Evolutionary conservation across 2,113 vertebrate species (phyloP).

Genomic region (Podocnemis expansa): DNA sequence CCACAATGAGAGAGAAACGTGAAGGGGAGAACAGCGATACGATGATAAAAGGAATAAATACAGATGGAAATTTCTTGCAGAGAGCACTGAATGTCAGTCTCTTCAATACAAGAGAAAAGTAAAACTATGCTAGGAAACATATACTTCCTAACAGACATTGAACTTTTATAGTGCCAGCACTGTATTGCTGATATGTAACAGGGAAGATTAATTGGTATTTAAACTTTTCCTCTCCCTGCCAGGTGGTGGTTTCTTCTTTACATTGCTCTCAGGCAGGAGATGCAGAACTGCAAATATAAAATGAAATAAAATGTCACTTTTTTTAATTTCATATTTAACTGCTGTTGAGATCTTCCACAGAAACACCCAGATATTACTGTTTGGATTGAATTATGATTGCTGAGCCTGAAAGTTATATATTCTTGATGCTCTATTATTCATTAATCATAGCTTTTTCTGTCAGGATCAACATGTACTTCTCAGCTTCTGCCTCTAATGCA

Average conservation of each 20-base stretch:
- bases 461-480: conserved; percentile 72
- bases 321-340: conserved; percentile 69
- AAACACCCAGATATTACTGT: conserved; percentile 51
- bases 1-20: background rate
- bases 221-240: background rate
- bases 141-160: background rate
- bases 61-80: background rate
- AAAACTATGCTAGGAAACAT: background rate
- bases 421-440: conserved; percentile 70
- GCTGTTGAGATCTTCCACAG: conserved; percentile 58
- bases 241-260: background rate
- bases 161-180: background rate
- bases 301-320: conserved; percentile 63
- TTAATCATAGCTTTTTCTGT: conserved; percentile 70
- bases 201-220: conserved; percentile 25
- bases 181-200: background rate
- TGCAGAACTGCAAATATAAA: conserved; percentile 45
- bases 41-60: conserved; percentile 1
- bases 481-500: conserved; percentile 60
- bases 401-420: conserved; percentile 65
- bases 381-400: conserved; percentile 69
- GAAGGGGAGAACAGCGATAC: background rate
- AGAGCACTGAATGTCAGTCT: background rate
- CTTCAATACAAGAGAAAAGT: background rate
- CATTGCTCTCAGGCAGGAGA: conserved; percentile 12